A percentile compares a stretch with the other conserved stretches of the same genome.
These are phyloP conservation scores for Stenotaenia linearis DNA, from an alignment of 2,888 invertebrate genomes.

Conservation along the genomic window DNA sequence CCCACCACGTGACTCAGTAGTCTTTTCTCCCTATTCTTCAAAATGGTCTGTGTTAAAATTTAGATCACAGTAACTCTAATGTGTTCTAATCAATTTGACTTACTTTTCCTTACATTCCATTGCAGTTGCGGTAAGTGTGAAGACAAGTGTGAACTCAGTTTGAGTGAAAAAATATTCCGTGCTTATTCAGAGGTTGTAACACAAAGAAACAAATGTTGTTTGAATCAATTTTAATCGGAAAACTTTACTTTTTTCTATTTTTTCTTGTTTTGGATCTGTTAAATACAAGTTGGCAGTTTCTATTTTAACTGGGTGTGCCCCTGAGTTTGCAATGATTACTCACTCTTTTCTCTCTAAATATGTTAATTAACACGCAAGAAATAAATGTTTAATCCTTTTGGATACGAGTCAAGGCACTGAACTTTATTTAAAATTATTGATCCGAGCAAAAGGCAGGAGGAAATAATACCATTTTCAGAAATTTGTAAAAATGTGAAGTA, in stretches of 20 bases:
- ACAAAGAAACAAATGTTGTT: background rate
- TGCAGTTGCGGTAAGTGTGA: too few relatives aligned
- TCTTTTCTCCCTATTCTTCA: too few relatives aligned
- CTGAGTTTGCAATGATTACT: background rate
- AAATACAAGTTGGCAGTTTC: background rate
- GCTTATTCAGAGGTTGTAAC: too few relatives aligned
- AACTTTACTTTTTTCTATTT: background rate
- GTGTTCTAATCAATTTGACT: too few relatives aligned
- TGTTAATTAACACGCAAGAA: background rate
- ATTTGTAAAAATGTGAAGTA: background rate
- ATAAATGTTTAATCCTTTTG: background rate
- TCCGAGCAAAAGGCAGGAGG: background rate
- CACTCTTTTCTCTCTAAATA: background rate
- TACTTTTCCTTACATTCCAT: too few relatives aligned
- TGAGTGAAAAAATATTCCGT: too few relatives aligned
- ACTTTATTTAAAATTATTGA: background rate
- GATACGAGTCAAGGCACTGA: background rate
- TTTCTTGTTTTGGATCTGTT: background rate
- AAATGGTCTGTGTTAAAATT: too few relatives aligned
- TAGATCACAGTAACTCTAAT: too few relatives aligned
- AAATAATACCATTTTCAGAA: background rate
- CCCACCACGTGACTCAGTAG: too few relatives aligned
- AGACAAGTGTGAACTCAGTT: too few relatives aligned
- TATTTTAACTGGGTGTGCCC: background rate
- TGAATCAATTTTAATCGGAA: background rate